A percentile compares a stretch with the other conserved stretches of the same genome.
phyloP scores from a whole-genome alignment of 2,888 invertebrate genomes.

The Drosophila tanythrix region DNA sequence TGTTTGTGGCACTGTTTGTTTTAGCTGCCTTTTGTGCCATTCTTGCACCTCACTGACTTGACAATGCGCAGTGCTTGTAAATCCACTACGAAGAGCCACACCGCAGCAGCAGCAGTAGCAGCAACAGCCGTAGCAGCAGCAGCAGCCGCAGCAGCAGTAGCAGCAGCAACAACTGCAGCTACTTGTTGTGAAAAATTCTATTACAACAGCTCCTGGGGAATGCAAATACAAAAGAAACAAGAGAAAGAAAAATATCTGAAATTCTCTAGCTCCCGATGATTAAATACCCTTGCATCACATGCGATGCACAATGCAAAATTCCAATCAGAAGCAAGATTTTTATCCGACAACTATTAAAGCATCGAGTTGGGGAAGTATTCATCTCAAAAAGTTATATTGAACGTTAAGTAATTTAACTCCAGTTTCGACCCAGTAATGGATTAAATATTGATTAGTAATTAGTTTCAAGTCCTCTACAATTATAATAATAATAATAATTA shows the following conservation, averaged over 20 bases:
- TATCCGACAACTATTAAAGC: not conserved
- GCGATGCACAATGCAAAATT: not conserved
- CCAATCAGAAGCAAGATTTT: not conserved
- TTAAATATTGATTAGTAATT: not conserved
- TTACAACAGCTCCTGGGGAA: conserved; percentile 68
- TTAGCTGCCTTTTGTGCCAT: conserved; percentile 7
- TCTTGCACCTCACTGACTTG: conserved; percentile 50
- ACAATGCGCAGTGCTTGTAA: conserved; percentile 65
- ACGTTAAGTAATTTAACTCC: not conserved
- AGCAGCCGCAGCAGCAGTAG: conserved; percentile 9
- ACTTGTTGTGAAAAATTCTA: conserved; percentile 72
- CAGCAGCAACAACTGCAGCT: conserved; percentile 30
- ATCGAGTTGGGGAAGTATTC: not conserved
- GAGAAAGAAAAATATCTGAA: not conserved
- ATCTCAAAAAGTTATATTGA: not conserved
- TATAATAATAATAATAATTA: not conserved
- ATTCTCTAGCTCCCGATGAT: not conserved
- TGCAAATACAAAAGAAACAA: conserved; percentile 36
- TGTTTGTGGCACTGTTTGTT: conserved; percentile 63
- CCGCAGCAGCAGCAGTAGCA: conserved; percentile 17
- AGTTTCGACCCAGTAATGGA: not conserved
- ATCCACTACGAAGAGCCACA: conserved; percentile 49
- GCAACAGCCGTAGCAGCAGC: conserved; percentile 1
- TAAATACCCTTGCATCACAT: conserved; percentile 8
- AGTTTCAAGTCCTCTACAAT: not conserved